Evolutionary conservation across 2,113 vertebrate genomes (phyloP).

Genomic region (Nannospalax galili): DNA sequence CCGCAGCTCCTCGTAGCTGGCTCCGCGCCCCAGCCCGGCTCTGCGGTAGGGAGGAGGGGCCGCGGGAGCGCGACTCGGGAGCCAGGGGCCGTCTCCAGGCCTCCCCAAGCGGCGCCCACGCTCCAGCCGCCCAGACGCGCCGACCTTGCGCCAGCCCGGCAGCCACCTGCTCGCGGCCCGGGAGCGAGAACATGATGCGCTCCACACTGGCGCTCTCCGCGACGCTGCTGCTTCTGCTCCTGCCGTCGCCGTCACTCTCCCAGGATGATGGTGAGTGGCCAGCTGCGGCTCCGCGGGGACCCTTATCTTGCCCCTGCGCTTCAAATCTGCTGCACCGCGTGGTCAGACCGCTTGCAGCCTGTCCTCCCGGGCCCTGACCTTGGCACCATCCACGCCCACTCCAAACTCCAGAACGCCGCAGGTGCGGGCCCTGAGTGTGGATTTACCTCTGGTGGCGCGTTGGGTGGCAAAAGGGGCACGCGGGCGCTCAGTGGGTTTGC

Average conservation of each 20-base stretch:
- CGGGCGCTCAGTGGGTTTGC: neutral
- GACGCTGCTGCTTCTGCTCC: conserved; percentile 50
- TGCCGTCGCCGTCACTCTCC: neutral
- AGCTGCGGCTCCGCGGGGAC: neutral
- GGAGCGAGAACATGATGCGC: conserved; percentile 66
- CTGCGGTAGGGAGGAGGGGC: conserved; percentile 56
- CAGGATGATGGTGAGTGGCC: neutral
- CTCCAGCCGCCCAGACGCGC: neutral
- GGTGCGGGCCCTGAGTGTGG: neutral
- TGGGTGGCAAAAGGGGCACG: neutral
- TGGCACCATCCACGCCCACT: conserved; percentile 24
- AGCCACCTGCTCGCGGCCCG: conserved; percentile 69
- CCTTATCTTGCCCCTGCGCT: neutral
- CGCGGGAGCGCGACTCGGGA: conserved; percentile 1
- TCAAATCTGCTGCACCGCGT: neutral
- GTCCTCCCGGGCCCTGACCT: conserved; percentile 17
- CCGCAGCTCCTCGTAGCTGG: neutral
- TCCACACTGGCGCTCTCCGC: neutral
- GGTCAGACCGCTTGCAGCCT: neutral
- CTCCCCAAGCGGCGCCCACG: neutral
- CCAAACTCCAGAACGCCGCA: neutral
- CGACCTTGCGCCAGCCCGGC: neutral
- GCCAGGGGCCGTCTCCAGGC: conserved; percentile 19
- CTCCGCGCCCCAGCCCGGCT: conserved; percentile 48
- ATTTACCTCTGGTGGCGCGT: neutral